A percentile compares a stretch with the other conserved stretches of the same genome.
These are phyloP conservation scores for Phasia obesa DNA, from an alignment of 2,888 invertebrate species.

Conservation along the genomic window DNA sequence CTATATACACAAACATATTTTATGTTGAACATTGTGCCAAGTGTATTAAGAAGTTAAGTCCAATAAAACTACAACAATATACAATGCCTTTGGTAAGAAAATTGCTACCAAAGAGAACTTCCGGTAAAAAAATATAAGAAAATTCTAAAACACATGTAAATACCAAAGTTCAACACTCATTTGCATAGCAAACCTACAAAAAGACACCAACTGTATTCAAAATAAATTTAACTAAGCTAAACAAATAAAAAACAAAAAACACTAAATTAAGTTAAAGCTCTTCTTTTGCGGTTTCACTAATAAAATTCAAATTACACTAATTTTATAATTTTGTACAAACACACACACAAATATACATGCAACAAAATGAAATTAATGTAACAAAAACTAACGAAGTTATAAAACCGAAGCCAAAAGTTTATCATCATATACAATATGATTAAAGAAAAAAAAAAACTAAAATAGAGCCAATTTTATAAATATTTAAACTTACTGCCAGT, in stretches of 20 bases:
- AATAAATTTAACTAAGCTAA: not conserved
- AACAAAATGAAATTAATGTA: slow-evolving; percentile 40
- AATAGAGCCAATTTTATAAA: slow-evolving; percentile 26
- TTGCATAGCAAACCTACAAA: not conserved
- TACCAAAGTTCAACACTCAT: slow-evolving; percentile 25
- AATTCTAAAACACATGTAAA: slow-evolving; percentile 44
- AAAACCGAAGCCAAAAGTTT: slow-evolving; percentile 44
- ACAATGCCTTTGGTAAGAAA: slow-evolving; percentile 56
- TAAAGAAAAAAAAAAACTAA: not conserved
- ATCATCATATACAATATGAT: not conserved
- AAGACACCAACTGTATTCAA: slow-evolving; percentile 9
- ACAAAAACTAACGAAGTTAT: slow-evolving; percentile 24
- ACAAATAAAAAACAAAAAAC: not conserved
- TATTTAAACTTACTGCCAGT: slow-evolving; percentile 6
- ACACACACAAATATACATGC: not conserved
- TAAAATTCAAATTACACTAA: slow-evolving; percentile 73
- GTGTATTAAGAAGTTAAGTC: slow-evolving; percentile 55
- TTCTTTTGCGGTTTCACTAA: slow-evolving; percentile 69
- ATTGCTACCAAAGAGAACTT: slow-evolving; percentile 49
- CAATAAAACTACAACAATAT: slow-evolving; percentile 68
- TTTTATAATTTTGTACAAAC: slow-evolving; percentile 52
- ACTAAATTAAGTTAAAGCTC: slow-evolving; percentile 62
- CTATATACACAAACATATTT: not conserved
- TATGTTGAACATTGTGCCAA: slow-evolving; percentile 37
- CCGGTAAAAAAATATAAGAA: slow-evolving; percentile 2